These are phyloP conservation scores for Holocentrus rufus DNA, from an alignment of 2,797 vertebrate species.

Conservation along the genomic window DNA sequence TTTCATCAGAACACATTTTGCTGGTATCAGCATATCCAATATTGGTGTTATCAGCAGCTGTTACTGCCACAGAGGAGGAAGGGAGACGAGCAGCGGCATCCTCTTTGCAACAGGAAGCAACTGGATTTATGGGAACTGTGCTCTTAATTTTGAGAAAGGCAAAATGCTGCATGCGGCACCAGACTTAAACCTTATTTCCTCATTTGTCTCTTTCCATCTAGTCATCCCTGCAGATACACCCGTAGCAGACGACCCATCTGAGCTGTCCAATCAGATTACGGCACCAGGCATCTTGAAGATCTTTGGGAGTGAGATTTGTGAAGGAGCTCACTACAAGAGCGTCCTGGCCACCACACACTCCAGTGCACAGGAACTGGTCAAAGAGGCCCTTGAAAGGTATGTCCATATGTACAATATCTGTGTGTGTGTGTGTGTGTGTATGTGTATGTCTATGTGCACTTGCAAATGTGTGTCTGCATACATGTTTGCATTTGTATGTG, in stretches of 20 bases:
- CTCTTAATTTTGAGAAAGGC: background rate
- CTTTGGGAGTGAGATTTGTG: slow-evolving; percentile 85
- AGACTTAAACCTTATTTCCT: slow-evolving; percentile 1
- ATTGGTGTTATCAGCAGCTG: too few species aligned
- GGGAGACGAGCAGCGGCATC: too few species aligned
- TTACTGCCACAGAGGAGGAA: too few species aligned
- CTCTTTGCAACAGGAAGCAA: too few species aligned
- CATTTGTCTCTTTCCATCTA: slow-evolving; percentile 26
- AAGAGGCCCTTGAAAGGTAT: slow-evolving; percentile 86
- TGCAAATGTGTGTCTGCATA: slow-evolving; percentile 44
- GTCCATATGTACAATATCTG: slow-evolving; percentile 30
- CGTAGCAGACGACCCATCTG: slow-evolving; percentile 77
- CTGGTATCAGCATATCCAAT: too few species aligned
- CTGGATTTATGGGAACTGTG: background rate
- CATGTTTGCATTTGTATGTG: slow-evolving; percentile 39
- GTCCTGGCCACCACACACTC: slow-evolving; percentile 86
- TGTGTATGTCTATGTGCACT: background rate
- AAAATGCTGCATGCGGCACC: too few species aligned
- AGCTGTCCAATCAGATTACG: slow-evolving; percentile 85
- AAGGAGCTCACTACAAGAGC: slow-evolving; percentile 87
- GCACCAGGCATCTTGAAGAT: slow-evolving; percentile 87
- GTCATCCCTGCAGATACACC: slow-evolving; percentile 52
- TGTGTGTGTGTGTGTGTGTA: slow-evolving; percentile 2
- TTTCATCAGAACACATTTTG: too few species aligned
- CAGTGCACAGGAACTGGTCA: slow-evolving; percentile 84